Evolutionary conservation across 1,140 invertebrate genomes (phyloP), one percentile per base, ranked within the genome.

Genomic region (Pseudomyrmex cubaensis): DNA sequence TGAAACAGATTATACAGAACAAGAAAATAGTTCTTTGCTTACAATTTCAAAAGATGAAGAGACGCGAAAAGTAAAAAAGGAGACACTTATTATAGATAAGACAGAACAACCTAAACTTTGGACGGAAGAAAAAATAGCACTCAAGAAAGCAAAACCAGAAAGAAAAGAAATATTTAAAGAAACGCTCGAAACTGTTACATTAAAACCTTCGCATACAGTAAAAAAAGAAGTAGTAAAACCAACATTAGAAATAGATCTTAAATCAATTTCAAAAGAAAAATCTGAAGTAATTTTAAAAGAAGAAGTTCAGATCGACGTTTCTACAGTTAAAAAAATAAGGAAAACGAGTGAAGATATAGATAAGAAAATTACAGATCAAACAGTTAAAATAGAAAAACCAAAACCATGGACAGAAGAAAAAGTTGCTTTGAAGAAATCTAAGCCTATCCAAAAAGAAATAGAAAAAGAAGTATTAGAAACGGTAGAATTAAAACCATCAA

Each of bases 371-470:
- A 46, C 93, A 91, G 93, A 87, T 83, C 89, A 77, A 83, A 90
- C 20, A 87, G 94, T 91, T 88, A 91, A 89, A 86, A 90, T 35
- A 35, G 5, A 35, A 35, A 35, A 35, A 35, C 35, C 35, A 12
- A 94, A 94, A 69, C 92, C 93, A 20, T 95, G 95, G 95, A 96
- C 93, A 50, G 94, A 96, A 88, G 95, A 96, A 92, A 92, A 91
- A 90, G 88, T 90, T 25, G 90, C 87, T 46, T 54, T 95, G 1
- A 94, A 93, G 73, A 91, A 90, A 80, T 84, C 92, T 2, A 91
- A 90, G 83, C 89, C 91, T 56, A 85, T 93, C 69, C 90, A 75
- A 22, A 95, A 94, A 86, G 91, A 93, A 87, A 84, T 93, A 48
- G 89, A 87, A 1, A 95, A 94, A 89, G 93, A 95, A 83, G 88